phyloP scores from a whole-genome alignment of 2,113 vertebrate genomes.

The Murina feae region DNA sequence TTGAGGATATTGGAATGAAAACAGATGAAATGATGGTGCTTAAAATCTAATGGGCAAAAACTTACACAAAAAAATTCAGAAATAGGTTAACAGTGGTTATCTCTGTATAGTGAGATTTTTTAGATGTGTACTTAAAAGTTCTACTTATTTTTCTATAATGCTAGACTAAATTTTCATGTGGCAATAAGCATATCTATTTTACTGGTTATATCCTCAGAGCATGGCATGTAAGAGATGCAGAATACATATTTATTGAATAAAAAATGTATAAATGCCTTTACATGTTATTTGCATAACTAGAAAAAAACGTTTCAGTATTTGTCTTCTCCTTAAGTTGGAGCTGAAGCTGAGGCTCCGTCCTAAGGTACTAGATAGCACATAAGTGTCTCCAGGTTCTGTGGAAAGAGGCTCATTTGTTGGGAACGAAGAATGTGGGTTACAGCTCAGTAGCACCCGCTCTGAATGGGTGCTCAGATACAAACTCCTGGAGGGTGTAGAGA shows the following conservation, averaged over 20 bases:
- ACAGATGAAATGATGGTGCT: neutral
- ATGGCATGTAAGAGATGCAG: neutral
- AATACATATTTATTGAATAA: slow-evolving; percentile 16
- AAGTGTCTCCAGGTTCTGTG: neutral
- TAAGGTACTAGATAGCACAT: neutral
- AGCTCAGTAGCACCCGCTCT: neutral
- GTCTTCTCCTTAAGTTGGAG: neutral
- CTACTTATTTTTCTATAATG: neutral
- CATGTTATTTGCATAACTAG: neutral
- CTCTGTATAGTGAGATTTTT: neutral
- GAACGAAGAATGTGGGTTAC: neutral
- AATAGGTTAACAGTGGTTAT: neutral
- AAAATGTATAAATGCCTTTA: neutral
- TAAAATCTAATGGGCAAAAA: neutral
- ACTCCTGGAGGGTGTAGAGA: neutral
- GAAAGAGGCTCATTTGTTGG: neutral
- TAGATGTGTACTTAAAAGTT: neutral
- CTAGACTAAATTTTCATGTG: neutral
- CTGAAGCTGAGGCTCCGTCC: neutral
- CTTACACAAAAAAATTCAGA: neutral
- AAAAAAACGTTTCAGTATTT: neutral
- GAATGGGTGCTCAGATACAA: neutral
- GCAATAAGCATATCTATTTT: neutral
- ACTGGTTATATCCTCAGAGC: neutral
- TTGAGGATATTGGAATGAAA: neutral